Conservation (phyloP, 2,888 invertebrate species). For the Tipula helvola region DNA sequence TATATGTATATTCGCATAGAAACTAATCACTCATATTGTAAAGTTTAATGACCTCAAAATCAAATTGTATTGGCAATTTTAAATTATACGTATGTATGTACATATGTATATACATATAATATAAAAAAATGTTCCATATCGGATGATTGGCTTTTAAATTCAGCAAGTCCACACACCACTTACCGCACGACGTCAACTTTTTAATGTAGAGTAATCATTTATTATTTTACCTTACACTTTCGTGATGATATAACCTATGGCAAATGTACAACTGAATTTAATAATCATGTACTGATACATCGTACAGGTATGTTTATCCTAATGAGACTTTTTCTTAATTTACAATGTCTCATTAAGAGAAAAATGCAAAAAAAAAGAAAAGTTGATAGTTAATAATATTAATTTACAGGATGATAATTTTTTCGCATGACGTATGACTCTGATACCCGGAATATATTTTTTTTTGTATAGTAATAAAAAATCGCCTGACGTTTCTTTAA, state of each 20-base stretch:
- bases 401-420: neutral
- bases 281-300: neutral
- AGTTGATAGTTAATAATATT: neutral
- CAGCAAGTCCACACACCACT: neutral
- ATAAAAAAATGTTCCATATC: neutral
- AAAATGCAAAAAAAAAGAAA: neutral
- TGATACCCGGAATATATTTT: no score
- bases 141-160: neutral
- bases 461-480: no score
- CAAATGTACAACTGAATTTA: neutral
- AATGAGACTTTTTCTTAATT: neutral
- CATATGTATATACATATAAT: no score
- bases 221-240: neutral
- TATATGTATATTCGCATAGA: no score
- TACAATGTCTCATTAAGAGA: neutral
- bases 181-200: neutral
- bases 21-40: no score
- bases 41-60: neutral
- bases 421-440: no score
- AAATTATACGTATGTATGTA: neutral
- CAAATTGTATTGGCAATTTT: neutral
- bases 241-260: slow-evolving; percentile 4
- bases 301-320: neutral
- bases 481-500: no score
- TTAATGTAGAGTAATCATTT: neutral